Percentiles rank a stretch among this genome's conserved stretches.
Evolutionary conservation across 64 coral and sea anemone genomes (phyloP).

Genomic region (Exaiptasia diaphana): DNA sequence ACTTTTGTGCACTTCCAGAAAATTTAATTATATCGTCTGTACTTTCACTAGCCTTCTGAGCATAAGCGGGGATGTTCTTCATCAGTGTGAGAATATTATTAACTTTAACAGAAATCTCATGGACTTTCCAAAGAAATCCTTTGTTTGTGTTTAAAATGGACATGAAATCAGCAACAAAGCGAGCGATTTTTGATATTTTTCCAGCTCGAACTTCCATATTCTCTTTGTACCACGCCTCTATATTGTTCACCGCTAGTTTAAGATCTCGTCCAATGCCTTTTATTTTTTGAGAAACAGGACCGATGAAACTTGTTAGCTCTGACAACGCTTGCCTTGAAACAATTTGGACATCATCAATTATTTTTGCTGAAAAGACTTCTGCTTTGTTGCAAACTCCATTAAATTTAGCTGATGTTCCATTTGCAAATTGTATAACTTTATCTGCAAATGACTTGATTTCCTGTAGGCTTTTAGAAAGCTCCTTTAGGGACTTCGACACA

Average conservation of each 20-base stretch:
- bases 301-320: constrained; percentile 59
- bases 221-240: constrained; percentile 70
- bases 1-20: constrained; percentile 57
- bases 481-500: constrained; percentile 57
- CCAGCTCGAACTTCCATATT: constrained; percentile 59
- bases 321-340: constrained; percentile 39
- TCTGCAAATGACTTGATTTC: constrained; percentile 42
- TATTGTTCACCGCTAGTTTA: constrained; percentile 61
- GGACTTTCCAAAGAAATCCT: constrained; percentile 58
- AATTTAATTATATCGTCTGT: constrained; percentile 80
- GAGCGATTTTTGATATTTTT: constrained; percentile 63
- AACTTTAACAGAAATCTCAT: constrained; percentile 56
- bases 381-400: constrained; percentile 61
- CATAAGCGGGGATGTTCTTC: constrained; percentile 69
- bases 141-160: constrained; percentile 75
- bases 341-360: constrained; percentile 75
- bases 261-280: constrained; percentile 42
- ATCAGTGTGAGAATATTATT: constrained; percentile 60
- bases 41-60: constrained; percentile 67
- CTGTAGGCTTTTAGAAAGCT: constrained; percentile 49
- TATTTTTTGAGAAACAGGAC: constrained; percentile 58
- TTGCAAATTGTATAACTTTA: constrained; percentile 54
- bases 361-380: constrained; percentile 50
- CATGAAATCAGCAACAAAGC: constrained; percentile 55
- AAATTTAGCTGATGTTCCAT: constrained; percentile 62